Percentiles rank a stretch among this genome's conserved stretches.
phyloP scores from a whole-genome alignment of 64 coral and sea anemone species.

The Pocillopora damicornis region DNA sequence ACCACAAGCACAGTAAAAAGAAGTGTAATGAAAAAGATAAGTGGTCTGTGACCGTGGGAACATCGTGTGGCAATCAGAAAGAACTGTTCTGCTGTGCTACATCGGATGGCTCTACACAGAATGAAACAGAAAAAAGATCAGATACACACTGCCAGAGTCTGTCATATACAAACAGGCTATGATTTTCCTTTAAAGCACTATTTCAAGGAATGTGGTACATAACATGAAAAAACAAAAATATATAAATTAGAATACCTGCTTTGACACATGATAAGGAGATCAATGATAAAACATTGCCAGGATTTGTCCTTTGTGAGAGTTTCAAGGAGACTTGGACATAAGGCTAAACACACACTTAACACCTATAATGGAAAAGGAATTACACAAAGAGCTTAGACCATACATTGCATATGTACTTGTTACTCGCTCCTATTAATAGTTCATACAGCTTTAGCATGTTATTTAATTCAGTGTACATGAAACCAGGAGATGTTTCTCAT shows the following conservation, averaged over 20 bases:
- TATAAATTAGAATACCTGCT: conserved; percentile 62
- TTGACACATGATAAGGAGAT: conserved; percentile 89
- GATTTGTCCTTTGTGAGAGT: conserved; percentile 92
- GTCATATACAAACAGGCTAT: no score
- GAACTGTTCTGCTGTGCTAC: conserved; percentile 93
- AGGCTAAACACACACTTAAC: conserved; percentile 73
- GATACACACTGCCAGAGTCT: not conserved
- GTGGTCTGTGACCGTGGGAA: conserved; percentile 83
- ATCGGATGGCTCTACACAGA: conserved; percentile 75
- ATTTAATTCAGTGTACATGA: no score
- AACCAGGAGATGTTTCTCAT: no score
- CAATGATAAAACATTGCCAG: conserved; percentile 97
- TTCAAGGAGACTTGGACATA: conserved; percentile 86
- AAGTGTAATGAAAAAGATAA: conserved; percentile 95
- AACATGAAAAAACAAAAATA: not conserved
- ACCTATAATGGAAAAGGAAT: conserved; percentile 52
- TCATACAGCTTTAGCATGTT: not conserved
- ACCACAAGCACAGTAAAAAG: conserved; percentile 97
- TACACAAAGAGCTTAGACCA: not conserved
- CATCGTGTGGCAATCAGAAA: conserved; percentile 97
- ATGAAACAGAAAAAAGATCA: conserved; percentile 7
- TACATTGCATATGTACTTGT: not conserved
- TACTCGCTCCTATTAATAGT: not conserved
- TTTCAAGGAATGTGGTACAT: no score
- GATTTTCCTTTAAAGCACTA: no score